Base-by-base conservation (phyloP, 2,888 invertebrate genomes). In the Morpho helenor region DNA sequence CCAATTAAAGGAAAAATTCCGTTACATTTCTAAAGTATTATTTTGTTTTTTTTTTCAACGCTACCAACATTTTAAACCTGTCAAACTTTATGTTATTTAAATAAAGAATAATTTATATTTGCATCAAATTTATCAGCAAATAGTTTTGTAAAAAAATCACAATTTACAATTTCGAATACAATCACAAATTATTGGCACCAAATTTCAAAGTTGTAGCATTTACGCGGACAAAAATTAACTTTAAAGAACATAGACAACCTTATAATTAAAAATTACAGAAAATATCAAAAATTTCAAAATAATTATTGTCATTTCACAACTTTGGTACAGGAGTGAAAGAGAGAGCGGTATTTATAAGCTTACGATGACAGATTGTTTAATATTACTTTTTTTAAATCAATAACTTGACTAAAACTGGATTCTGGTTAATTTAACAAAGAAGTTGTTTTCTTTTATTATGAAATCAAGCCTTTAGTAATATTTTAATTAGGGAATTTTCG, bases 251-350 rank as follows among this genome's bases (percentile, higher is more conserved):
- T 45, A 43, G 43, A 51, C 1, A 39, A 22, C 31, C 31, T 39
- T 45, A 49, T 39, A 10, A 7, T 52, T 56, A 22, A 49, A 44
- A 39, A 44, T 9, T 9, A 39, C 3, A 39, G 7, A 55, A 49
- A 49, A 44, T 4, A 39, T 40, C 4, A 45, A 50, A 54, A 47
- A 41, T 49, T 54, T 45, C 57, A 66, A 65, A 62, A 60, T 46
- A 61, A 61, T 83, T 87, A 87, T 87, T 87, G 87, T 87, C 87
- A 75, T 74, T 79, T 77, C 86, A 87, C 85, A 82, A 85, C 79
- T 79, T 80, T 74, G 76, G 74, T 76, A 74, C 63, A 66, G 67
- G 65, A 66, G 66, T 64, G 58, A 59, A 40, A 45, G 49, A 49
- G 42, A 8, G 62, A 49, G 39, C 53, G 45, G 42, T 31, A 50